Evolutionary conservation across 2,888 invertebrate species (phyloP), one percentile per base, ranked within the genome.

Genomic region (Pterostichus madidus): DNA sequence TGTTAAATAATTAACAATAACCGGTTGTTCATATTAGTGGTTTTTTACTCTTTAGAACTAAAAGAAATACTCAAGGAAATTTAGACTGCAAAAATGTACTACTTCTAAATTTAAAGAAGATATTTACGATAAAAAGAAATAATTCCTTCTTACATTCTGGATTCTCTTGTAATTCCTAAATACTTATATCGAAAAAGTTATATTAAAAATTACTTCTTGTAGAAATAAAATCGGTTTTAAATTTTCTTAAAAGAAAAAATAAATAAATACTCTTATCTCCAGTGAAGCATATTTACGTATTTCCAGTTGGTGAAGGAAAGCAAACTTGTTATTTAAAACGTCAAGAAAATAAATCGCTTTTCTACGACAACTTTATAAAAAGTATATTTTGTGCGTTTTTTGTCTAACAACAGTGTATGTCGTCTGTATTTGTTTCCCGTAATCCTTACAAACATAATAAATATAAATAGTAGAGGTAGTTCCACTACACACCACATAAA

Each of bases 301-400:
- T 64, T 59, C 24, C 39, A 64, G n/a, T 24, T 24, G 24, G 24
- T 39, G 35, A 64, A 64, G 64, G 31, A 35, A 64, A 64, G 32
- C 64, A 64, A n/a, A 64, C 35, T 64, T 64, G 64, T 64, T 64
- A 64, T 64, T 64, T 64, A 64, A 64, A 64, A n/a, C 64, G 35
- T 6, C 32, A 64, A 64, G 64, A 64, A 64, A 13, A 64, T 35
- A 39, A 64, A 64, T 64, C 64, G 64, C 35, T 35, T 64, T 35
- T 59, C 11, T 56, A 10, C n/a, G 7, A 59, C 31, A 64, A 64
- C 32, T 64, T 13, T 3, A 11, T 13, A 64, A 35, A 39, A 64
- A 64, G 8, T 7, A 5, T n/a, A 64, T 64, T 59, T 35, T 11
- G 35, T 61, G 15, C 13, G 61, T 61, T 61, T 61, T 61, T 35